Evolutionary conservation across 2,888 invertebrate genomes (phyloP).

Genomic region (Sarcophaga carnaria): DNA sequence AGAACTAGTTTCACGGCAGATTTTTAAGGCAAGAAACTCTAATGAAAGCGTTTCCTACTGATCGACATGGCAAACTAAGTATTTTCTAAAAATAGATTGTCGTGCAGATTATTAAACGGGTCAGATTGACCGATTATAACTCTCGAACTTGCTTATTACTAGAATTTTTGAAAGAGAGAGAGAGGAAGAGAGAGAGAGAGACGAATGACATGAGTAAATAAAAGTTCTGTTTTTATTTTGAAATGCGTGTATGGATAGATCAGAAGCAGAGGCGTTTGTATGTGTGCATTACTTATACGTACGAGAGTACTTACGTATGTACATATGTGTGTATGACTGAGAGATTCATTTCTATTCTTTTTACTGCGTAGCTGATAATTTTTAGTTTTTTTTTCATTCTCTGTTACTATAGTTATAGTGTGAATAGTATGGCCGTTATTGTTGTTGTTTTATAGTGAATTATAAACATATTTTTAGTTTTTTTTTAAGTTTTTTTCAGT

Average conservation of each 20-base stretch:
- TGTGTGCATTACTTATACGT: constrained; percentile 11
- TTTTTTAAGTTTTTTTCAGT: neutral
- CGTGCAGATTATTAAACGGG: too few relatives aligned
- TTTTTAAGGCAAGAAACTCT: too few relatives aligned
- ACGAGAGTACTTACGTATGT: neutral
- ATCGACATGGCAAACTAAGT: too few relatives aligned
- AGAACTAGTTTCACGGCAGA: too few relatives aligned
- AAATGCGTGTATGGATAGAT: constrained; percentile 7
- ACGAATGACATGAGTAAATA: neutral
- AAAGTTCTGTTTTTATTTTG: neutral
- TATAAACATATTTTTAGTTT: neutral
- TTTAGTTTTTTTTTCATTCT: neutral
- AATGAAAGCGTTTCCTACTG: too few relatives aligned
- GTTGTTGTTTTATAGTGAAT: constrained; percentile 19
- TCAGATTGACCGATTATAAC: too few relatives aligned
- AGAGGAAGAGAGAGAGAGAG: neutral
- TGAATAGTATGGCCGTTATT: constrained; percentile 15
- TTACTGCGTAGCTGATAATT: neutral
- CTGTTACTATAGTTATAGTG: neutral
- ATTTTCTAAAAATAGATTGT: too few relatives aligned
- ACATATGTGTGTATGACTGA: neutral
- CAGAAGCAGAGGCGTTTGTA: neutral
- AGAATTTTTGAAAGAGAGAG: too few relatives aligned
- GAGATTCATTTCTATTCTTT: too few relatives aligned
- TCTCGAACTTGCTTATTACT: too few relatives aligned